Evolutionary conservation across 2,888 invertebrate species (phyloP).

Genomic region (Calameuta filiformis): DNA sequence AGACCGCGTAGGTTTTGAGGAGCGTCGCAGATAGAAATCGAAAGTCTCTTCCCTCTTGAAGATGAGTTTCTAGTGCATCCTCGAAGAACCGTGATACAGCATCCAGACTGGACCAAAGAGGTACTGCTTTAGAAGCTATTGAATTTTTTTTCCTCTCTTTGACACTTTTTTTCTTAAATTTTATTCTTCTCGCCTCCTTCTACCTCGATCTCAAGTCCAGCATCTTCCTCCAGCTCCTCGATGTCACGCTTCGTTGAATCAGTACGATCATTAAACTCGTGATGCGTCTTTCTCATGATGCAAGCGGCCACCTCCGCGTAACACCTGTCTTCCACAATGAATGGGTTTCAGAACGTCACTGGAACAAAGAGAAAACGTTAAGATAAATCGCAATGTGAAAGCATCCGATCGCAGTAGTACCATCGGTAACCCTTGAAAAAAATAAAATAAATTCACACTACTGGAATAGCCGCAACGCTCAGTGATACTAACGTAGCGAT

Average conservation of each 20-base stretch:
- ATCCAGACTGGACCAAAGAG: background rate
- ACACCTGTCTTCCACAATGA: conserved; percentile 1
- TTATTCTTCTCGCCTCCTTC: background rate
- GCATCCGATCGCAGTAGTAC: background rate
- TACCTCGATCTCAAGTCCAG: background rate
- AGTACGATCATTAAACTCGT: conserved; percentile 3
- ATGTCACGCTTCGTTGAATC: background rate
- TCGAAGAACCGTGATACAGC: background rate
- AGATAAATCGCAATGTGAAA: conserved; percentile 2
- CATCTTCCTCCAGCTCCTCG: background rate
- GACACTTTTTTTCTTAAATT: background rate
- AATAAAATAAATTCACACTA: background rate
- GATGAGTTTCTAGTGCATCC: background rate
- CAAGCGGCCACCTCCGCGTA: conserved; percentile 5
- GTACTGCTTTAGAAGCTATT: background rate
- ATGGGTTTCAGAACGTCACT: conserved; percentile 1
- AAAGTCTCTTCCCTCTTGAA: background rate
- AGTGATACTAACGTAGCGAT: background rate
- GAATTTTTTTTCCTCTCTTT: background rate
- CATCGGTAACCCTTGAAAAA: background rate
- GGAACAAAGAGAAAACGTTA: conserved; percentile 1
- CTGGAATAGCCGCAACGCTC: background rate
- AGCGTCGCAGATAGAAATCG: background rate
- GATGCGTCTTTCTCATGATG: background rate
- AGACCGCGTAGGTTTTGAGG: background rate